Conservation (phyloP, 1,140 invertebrate species). For the Eumaeus atala region DNA sequence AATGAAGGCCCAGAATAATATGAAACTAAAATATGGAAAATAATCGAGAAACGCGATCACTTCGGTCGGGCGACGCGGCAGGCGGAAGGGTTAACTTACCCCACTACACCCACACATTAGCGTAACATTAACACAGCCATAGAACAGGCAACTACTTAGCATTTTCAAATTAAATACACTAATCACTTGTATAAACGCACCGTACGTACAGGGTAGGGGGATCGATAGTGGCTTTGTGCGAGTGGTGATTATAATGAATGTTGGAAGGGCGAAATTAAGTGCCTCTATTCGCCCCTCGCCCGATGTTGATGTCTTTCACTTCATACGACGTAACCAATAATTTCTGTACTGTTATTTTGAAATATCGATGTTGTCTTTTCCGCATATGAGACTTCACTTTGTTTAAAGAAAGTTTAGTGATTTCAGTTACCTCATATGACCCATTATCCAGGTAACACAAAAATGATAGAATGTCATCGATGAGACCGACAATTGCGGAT, state of each 20-base stretch:
- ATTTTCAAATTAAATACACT: constrained; percentile 74
- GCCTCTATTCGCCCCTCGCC: constrained; percentile 62
- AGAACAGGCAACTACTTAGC: constrained; percentile 71
- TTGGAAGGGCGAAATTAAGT: constrained; percentile 69
- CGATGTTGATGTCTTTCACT: constrained; percentile 66
- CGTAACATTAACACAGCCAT: constrained; percentile 44
- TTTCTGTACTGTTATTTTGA: constrained; percentile 28
- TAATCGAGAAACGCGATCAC: constrained; percentile 58
- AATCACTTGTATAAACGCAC: constrained; percentile 67
- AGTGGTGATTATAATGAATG: constrained; percentile 71
- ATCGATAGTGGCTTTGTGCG: constrained; percentile 65
- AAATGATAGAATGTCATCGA: no score
- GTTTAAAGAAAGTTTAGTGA: no score
- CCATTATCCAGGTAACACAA: no score
- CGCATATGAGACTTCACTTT: no score
- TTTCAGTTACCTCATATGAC: no score
- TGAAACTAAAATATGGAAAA: constrained; percentile 27
- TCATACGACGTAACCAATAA: constrained; percentile 57
- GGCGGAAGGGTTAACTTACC: constrained; percentile 58
- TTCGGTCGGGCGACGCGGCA: constrained; percentile 40
- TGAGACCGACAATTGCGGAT: no score
- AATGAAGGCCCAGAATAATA: constrained; percentile 25
- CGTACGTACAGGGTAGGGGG: constrained; percentile 24
- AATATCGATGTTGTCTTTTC: no score
- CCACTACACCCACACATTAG: constrained; percentile 48